Base-by-base conservation (phyloP, 2,888 invertebrate genomes). In the Archips xylosteana region DNA sequence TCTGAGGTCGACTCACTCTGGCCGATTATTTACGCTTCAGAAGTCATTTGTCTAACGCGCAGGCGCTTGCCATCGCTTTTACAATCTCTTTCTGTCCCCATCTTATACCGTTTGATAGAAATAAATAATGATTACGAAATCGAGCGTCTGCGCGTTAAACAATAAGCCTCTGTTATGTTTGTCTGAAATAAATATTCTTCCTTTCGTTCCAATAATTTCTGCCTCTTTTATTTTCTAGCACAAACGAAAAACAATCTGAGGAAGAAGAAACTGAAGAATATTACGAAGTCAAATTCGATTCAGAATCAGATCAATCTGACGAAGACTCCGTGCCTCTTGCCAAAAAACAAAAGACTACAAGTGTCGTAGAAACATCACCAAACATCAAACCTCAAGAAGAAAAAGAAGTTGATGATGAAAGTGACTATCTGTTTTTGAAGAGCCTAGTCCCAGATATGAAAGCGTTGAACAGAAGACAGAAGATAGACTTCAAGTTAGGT, bases 401-500 rank as follows among this genome's bases (percentile, higher is more conserved):
- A 2, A 6, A 15, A 13, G 63, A 68, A 34, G 1, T 32, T 6
- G 72, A 72, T 8, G 60, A 57, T 42, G 73, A 73, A 0, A 23
- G 63, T 5, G 73, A 73, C 23, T 42, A 63, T 12, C 6, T 73
- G n/a, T 73, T 73, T 23, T 64, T 73, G 10, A 68, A 68, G 32
- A 73, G 73, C 32, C 13, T 73, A 59, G 15, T 59, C 0, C 36
- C 68, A 4, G 68, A 73, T 39, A 57, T 73, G 63, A 73, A 64
- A 34, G 49, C 36, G 32, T 59, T 73, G 59, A 69, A 32, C 10
- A 57, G 42, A 1, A 39, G 36, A 15, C 73, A 73, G 63, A 73
- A 73, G 23, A 32, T 73, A 12, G 68, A 73, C 12, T 73, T 73
- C 5, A 73, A 68, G 47, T 49, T 73, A 32, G 73, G 73, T 2